Conservation (phyloP, 2,797 vertebrate species). For the Labeo calbasu region DNA sequence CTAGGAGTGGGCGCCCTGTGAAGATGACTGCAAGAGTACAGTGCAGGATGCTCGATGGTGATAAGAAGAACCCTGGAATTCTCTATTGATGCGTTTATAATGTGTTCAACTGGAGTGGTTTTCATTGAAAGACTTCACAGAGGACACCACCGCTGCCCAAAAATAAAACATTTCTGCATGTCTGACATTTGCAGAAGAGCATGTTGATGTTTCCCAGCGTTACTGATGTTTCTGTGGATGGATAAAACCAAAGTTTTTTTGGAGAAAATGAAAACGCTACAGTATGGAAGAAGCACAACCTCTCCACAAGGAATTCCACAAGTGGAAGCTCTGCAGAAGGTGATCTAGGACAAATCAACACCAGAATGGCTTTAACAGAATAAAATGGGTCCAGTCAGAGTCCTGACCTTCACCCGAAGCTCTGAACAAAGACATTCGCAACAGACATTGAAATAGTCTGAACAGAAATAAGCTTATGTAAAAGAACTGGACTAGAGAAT, state of each 20-base stretch:
- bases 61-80: background rate
- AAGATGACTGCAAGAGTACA: slow-evolving; percentile 8
- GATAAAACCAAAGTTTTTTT: background rate
- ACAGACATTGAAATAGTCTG: background rate
- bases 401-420: background rate
- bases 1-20: slow-evolving; percentile 1
- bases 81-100: background rate
- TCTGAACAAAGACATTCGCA: background rate
- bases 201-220: background rate
- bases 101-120: background rate
- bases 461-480: background rate
- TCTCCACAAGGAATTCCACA: too few relatives aligned
- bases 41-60: background rate
- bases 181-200: background rate
- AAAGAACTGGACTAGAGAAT: background rate
- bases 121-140: background rate
- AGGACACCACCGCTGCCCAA: background rate
- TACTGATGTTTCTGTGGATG: background rate
- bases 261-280: background rate
- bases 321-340: background rate
- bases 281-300: background rate
- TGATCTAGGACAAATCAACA: background rate
- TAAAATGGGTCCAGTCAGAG: background rate
- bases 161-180: background rate
- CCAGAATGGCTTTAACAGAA: background rate